Conservation (phyloP, 1,140 invertebrate genomes). For the Drosophila tristis region DNA sequence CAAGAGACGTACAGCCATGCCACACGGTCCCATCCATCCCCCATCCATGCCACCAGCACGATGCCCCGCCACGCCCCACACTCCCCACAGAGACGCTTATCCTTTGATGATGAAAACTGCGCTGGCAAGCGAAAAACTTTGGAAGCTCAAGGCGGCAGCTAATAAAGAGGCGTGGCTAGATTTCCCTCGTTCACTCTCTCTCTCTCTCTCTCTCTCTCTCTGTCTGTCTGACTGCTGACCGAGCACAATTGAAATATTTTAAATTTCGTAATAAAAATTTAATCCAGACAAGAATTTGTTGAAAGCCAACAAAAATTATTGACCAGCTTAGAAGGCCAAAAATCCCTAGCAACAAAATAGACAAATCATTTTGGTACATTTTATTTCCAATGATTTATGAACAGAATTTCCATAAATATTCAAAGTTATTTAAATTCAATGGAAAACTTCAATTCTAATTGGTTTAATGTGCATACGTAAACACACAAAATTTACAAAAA, state of each 20-base stretch:
- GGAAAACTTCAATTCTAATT: no score
- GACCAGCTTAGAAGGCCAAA: no score
- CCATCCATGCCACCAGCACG: neutral
- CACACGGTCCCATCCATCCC: conserved; percentile 7
- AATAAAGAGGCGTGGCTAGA: conserved; percentile 54
- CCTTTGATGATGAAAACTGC: conserved; percentile 76
- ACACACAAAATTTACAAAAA: no score
- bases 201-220: neutral
- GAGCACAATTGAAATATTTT: conserved; percentile 40
- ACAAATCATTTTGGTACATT: no score
- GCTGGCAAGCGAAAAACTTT: conserved; percentile 68
- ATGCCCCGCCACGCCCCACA: neutral
- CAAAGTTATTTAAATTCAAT: no score
- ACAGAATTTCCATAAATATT: no score
- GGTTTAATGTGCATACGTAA: no score
- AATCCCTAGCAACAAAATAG: no score
- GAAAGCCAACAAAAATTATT: neutral
- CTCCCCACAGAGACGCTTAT: conserved; percentile 54
- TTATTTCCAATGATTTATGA: no score
- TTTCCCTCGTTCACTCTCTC: conserved; percentile 5
- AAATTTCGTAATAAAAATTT: conserved; percentile 35
- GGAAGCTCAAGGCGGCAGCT: conserved; percentile 48
- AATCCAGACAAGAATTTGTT: neutral
- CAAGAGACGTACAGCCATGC: conserved; percentile 68
- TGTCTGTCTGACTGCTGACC: conserved; percentile 35